Percentiles rank a stretch among this genome's conserved stretches.
These are phyloP conservation scores for Phoebastria nigripes DNA, from an alignment of 2,797 vertebrate genomes.

Conservation along the genomic window DNA sequence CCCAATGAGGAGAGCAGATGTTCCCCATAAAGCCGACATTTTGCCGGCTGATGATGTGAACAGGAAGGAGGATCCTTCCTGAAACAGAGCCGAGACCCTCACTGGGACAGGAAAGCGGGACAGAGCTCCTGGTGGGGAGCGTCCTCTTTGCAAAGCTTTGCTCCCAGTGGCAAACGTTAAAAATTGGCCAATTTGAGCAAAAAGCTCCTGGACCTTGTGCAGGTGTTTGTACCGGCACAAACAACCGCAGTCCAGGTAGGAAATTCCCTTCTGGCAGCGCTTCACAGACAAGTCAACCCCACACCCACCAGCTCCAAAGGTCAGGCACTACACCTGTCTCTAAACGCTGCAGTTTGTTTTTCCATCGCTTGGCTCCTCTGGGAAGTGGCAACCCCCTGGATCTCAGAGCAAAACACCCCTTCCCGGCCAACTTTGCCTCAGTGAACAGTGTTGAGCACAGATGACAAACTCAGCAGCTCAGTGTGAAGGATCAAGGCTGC, in stretches of 20 bases:
- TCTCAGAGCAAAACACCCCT: background rate
- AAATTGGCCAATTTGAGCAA: background rate
- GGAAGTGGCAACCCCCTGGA: background rate
- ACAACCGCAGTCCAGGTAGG: rapidly evolving
- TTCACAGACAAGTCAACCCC: background rate
- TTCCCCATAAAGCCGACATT: background rate
- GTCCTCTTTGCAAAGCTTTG: background rate
- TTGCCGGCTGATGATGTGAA: too few species aligned
- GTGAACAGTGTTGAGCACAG: rapidly evolving
- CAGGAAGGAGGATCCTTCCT: background rate
- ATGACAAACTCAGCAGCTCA: rapidly evolving
- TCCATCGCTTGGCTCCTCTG: background rate
- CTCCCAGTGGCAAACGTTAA: rapidly evolving
- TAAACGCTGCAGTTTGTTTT: background rate
- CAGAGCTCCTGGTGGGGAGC: background rate
- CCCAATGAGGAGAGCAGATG: rapidly evolving
- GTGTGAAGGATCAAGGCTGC: background rate
- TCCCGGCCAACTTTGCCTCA: rapidly evolving
- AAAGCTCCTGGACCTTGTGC: rapidly evolving
- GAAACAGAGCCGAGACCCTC: background rate
- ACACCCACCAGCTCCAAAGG: background rate
- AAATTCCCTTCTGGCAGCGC: background rate
- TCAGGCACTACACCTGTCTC: background rate
- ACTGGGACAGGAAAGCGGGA: background rate
- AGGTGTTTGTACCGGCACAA: background rate